phyloP scores from a whole-genome alignment of 2,797 vertebrate genomes.

The Myripristis murdjan region DNA sequence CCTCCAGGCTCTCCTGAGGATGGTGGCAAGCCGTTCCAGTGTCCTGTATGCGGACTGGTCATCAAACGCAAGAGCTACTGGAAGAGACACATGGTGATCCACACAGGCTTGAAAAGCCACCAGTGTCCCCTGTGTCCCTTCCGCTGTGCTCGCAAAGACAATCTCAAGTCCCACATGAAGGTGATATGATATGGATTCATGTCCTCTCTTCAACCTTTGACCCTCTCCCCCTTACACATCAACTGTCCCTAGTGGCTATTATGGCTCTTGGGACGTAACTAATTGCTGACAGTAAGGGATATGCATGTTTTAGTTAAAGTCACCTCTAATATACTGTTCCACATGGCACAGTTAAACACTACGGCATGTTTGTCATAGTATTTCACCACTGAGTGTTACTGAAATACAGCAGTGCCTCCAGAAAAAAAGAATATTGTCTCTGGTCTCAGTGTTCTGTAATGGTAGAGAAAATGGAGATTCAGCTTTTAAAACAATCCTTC shows the following conservation, averaged over 20 bases:
- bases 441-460: constrained; percentile 14
- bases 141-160: constrained; percentile 99
- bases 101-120: constrained; percentile 99
- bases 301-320: constrained; percentile 32
- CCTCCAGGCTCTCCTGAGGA: constrained; percentile 94
- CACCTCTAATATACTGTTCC: constrained; percentile 21
- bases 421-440: constrained; percentile 2
- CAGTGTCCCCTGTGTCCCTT: constrained; percentile 99
- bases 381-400: constrained; percentile 4
- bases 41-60: constrained; percentile 98
- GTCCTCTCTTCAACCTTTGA: constrained; percentile 1
- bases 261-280: constrained; percentile 41
- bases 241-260: constrained; percentile 42
- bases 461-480: constrained; percentile 11
- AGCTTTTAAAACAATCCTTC: constrained; percentile 34
- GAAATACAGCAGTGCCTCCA: neutral
- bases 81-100: constrained; percentile 99
- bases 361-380: constrained; percentile 15
- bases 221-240: constrained; percentile 2
- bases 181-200: constrained; percentile 78
- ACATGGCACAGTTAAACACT: constrained; percentile 26
- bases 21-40: constrained; percentile 98
- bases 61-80: constrained; percentile 99
- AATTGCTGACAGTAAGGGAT: constrained; percentile 40
- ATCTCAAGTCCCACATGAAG: constrained; percentile 99